A percentile compares a stretch with the other conserved stretches of the same genome.
phyloP scores from a whole-genome alignment of 2,888 invertebrate species.

The Platypus cylindrus region DNA sequence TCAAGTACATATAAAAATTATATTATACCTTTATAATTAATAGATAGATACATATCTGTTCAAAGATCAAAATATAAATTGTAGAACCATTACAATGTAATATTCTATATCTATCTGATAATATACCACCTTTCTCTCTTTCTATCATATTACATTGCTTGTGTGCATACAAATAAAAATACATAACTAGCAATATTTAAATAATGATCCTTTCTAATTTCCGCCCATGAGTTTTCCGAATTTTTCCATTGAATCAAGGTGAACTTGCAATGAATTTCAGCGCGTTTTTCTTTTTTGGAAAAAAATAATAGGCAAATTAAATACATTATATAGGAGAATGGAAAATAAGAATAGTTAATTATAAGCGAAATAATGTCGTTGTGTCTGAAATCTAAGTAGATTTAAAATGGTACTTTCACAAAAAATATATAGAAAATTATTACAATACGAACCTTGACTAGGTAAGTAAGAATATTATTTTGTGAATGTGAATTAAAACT shows the following conservation, averaged over 20 bases:
- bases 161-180: too few species aligned
- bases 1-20: too few species aligned
- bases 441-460: conserved; percentile 16
- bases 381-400: conserved; percentile 9
- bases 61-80: too few species aligned
- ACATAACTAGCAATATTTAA: too few species aligned
- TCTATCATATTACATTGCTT: too few species aligned
- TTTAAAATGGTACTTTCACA: conserved; percentile 16
- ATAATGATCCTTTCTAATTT: conserved; percentile 11
- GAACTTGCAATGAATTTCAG: conserved; percentile 7
- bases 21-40: too few species aligned
- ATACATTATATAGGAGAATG: conserved; percentile 6
- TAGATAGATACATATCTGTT: too few species aligned
- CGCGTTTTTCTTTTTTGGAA: conserved; percentile 1
- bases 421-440: conserved; percentile 18
- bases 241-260: conserved; percentile 11
- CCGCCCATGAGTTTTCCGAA: conserved; percentile 12
- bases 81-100: too few species aligned
- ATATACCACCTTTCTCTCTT: too few species aligned
- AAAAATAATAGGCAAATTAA: conserved; percentile 5
- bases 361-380: conserved; percentile 12
- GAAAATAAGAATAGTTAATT: conserved; percentile 5
- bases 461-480: too few species aligned
- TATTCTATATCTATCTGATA: too few species aligned
- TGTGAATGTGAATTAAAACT: too few species aligned